These are phyloP conservation scores for Ciconia maguari DNA, from an alignment of 2,113 vertebrate genomes.

Conservation along the genomic window DNA sequence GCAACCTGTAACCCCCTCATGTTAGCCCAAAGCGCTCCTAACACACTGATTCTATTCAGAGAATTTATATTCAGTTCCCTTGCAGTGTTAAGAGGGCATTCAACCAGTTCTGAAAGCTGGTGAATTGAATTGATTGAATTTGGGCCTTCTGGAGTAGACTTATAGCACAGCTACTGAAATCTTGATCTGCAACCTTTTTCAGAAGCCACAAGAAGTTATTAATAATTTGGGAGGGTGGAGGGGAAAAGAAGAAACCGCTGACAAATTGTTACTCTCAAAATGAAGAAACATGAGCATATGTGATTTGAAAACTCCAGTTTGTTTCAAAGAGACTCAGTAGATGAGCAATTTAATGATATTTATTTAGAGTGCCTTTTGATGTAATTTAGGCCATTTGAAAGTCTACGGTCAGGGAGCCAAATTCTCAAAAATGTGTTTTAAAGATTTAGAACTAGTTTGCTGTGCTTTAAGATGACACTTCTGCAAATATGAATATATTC, in stretches of 20 bases:
- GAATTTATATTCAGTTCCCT: constrained; percentile 40
- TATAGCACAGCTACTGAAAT: neutral
- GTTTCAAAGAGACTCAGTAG: neutral
- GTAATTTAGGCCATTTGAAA: neutral
- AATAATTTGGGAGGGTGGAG: neutral
- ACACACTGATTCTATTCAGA: constrained; percentile 1
- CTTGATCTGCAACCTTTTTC: neutral
- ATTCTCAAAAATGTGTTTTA: neutral
- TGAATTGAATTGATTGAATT: constrained; percentile 51
- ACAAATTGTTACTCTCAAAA: neutral
- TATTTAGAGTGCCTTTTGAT: neutral
- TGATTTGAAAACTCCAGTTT: neutral
- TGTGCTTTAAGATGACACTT: neutral
- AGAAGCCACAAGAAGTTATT: neutral
- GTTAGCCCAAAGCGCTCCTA: neutral
- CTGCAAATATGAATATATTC: neutral
- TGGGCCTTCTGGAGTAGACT: constrained; percentile 31
- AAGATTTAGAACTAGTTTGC: neutral
- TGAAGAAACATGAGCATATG: neutral
- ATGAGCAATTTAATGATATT: neutral
- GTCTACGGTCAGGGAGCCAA: neutral
- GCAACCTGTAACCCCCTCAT: neutral
- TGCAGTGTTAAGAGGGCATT: constrained; percentile 30
- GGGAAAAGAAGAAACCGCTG: neutral
- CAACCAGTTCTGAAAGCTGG: constrained; percentile 22